Conservation (phyloP, 1,140 invertebrate genomes). For the Lepidotrigona ventralis region DNA sequence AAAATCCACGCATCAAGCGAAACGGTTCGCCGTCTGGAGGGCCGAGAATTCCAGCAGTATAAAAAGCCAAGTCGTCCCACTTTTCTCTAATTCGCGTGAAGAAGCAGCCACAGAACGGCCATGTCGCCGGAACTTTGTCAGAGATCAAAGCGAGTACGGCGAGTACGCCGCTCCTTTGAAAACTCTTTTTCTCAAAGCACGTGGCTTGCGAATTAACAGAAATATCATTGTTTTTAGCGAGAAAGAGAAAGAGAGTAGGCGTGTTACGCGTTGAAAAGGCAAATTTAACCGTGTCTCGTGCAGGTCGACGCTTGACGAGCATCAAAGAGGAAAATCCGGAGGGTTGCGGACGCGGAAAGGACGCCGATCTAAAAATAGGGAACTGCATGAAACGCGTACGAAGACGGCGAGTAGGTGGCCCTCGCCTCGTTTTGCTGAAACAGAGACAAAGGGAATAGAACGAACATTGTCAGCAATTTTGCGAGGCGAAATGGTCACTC, state of each 20-base stretch:
- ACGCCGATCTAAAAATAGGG: slow-evolving; percentile 26
- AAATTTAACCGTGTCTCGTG: slow-evolving; percentile 25
- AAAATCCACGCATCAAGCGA: neutral
- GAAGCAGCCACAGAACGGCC: neutral
- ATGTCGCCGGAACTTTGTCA: neutral
- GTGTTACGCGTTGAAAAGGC: neutral
- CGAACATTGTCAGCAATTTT: too few species aligned
- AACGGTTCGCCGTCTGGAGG: neutral
- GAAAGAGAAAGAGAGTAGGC: neutral
- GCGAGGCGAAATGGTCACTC: too few species aligned
- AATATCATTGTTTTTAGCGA: slow-evolving; percentile 24
- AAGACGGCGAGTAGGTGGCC: neutral
- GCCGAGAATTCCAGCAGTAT: neutral
- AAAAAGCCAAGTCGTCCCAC: slow-evolving; percentile 13
- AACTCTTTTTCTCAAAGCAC: slow-evolving; percentile 12
- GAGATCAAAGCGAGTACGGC: neutral
- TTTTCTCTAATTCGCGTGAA: slow-evolving; percentile 1
- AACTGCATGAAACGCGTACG: neutral
- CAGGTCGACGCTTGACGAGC: neutral
- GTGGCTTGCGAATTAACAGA: slow-evolving; percentile 28
- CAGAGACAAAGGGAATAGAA: neutral
- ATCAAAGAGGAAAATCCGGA: slow-evolving; percentile 19
- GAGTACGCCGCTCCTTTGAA: neutral
- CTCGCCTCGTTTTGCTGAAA: neutral
- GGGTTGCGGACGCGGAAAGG: neutral